A percentile compares a stretch with the other conserved stretches of the same genome.
These are phyloP conservation scores for Tetramorium bicarinatum DNA, from an alignment of 2,888 invertebrate species.

Conservation along the genomic window DNA sequence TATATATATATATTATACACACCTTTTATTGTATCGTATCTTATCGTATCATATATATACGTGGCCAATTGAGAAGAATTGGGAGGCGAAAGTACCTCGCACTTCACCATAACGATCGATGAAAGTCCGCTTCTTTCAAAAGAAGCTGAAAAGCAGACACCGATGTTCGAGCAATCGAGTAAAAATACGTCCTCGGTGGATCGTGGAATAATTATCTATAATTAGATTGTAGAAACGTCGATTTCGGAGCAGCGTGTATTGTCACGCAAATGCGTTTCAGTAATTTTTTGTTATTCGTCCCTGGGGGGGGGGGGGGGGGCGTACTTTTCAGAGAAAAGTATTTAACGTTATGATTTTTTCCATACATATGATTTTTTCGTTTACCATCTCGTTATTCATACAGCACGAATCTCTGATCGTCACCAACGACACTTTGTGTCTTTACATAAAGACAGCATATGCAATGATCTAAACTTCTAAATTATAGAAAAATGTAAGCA, in stretches of 20 bases:
- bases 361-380: not conserved
- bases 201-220: constrained; percentile 4
- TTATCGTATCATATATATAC: not conserved
- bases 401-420: not conserved
- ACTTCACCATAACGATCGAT: not conserved
- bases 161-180: not conserved
- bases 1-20: too few relatives aligned
- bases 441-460: not conserved
- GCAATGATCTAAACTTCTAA: constrained; percentile 45
- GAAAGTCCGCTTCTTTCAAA: not conserved
- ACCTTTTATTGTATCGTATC: not conserved
- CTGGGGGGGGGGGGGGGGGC: too few relatives aligned
- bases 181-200: not conserved
- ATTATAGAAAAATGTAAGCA: constrained; percentile 39
- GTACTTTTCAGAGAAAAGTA: not conserved
- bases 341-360: not conserved
- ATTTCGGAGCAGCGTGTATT: constrained; percentile 6
- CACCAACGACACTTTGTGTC: constrained; percentile 1
- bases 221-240: constrained; percentile 6
- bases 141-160: too few relatives aligned
- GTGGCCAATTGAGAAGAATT: not conserved
- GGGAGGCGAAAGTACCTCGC: not conserved
- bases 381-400: not conserved
- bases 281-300: not conserved
- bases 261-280: not conserved